Evolutionary conservation across 2,888 invertebrate species (phyloP).

Genomic region (Sarcophaga variegata): DNA sequence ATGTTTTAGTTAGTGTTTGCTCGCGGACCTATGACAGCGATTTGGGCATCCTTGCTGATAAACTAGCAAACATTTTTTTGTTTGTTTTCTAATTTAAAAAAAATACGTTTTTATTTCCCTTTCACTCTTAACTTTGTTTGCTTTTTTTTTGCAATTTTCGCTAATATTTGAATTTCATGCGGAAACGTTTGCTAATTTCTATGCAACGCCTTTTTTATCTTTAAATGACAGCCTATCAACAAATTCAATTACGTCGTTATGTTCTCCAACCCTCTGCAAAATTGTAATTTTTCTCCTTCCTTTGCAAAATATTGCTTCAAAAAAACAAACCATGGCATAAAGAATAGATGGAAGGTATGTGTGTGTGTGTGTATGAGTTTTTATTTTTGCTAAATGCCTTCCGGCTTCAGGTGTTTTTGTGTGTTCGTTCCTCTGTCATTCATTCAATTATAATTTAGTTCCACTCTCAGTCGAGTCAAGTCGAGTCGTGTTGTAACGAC

Average conservation of each 20-base stretch:
- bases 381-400: slow-evolving; percentile 54
- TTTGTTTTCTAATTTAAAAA: too few relatives aligned
- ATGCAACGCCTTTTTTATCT: slow-evolving; percentile 65
- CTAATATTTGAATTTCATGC: slow-evolving; percentile 55
- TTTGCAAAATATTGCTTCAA: slow-evolving; percentile 61
- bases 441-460: slow-evolving; percentile 78
- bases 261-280: slow-evolving; percentile 44
- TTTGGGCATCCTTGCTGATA: too few relatives aligned
- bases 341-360: slow-evolving; percentile 26
- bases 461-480: slow-evolving; percentile 57
- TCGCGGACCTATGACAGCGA: too few relatives aligned
- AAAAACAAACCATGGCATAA: neutral
- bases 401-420: slow-evolving; percentile 77
- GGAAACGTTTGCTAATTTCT: slow-evolving; percentile 37
- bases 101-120: neutral
- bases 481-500: neutral
- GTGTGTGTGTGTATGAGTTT: slow-evolving; percentile 7
- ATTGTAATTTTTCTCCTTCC: slow-evolving; percentile 71
- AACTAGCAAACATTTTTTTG: too few relatives aligned
- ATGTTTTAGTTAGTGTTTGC: too few relatives aligned
- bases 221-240: slow-evolving; percentile 69
- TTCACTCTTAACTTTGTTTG: neutral
- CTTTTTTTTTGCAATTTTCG: slow-evolving; percentile 18
- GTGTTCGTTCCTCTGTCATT: slow-evolving; percentile 69
- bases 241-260: slow-evolving; percentile 69